Conservation (phyloP, 2,888 invertebrate genomes). For the Blastobasis adustella region DNA sequence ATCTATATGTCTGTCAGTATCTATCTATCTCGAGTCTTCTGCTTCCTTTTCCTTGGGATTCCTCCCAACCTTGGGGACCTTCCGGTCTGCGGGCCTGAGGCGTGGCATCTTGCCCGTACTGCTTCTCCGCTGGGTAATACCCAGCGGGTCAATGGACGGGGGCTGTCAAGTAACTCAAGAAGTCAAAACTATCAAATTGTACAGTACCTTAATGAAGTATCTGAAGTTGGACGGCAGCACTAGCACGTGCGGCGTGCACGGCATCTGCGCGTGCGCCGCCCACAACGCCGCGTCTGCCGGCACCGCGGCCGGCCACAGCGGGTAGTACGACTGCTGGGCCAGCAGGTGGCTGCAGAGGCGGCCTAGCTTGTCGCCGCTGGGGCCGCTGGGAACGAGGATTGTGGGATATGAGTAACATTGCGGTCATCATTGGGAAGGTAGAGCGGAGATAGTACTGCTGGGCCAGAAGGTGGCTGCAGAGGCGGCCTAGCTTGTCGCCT, state of each 20-base stretch:
- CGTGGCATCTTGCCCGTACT: too few relatives aligned
- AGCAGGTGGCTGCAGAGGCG: slow-evolving; percentile 84
- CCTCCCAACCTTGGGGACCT: too few relatives aligned
- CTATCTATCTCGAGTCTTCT: too few relatives aligned
- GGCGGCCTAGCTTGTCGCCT: slow-evolving; percentile 83
- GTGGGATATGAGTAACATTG: not conserved
- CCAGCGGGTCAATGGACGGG: too few relatives aligned
- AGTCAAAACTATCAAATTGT: not conserved
- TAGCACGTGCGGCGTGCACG: slow-evolving; percentile 85
- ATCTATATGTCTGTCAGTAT: too few relatives aligned
- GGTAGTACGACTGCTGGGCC: slow-evolving; percentile 86
- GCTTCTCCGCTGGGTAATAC: too few relatives aligned
- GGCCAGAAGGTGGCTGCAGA: slow-evolving; percentile 82
- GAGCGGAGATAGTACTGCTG: slow-evolving; percentile 67
- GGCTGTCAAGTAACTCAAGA: too few relatives aligned
- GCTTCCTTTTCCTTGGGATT: too few relatives aligned
- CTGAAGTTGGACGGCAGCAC: slow-evolving; percentile 89
- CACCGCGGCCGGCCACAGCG: slow-evolving; percentile 84
- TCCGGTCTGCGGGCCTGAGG: too few relatives aligned
- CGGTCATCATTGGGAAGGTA: not conserved
- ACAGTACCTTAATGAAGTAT: slow-evolving; percentile 84
- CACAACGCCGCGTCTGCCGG: slow-evolving; percentile 83
- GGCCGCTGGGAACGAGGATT: slow-evolving; percentile 31
- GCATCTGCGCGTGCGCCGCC: slow-evolving; percentile 81
- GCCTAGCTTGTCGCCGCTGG: slow-evolving; percentile 79